Base-by-base conservation (phyloP, 2,797 vertebrate species). In the Eleutherodactylus coqui region DNA sequence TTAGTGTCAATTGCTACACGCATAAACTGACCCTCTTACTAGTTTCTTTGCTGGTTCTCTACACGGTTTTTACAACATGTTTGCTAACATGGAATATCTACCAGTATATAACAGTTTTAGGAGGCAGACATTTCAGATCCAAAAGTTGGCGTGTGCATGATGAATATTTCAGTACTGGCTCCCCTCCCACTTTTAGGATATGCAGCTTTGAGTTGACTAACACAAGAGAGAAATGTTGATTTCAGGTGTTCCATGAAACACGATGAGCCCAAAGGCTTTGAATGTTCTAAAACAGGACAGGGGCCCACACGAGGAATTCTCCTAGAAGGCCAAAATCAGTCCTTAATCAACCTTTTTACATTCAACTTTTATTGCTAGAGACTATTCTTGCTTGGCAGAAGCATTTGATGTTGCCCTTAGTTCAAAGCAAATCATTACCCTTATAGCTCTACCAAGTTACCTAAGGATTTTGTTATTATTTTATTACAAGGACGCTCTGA, bases 381-480 rank as follows among this genome's bases (percentile, higher is more conserved):
- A 45, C 24, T 16, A 5, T 14, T 43, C 24, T 27, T 73, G 21
- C 69, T 45, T 43, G 21, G 36, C 1, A 38, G 9, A 73, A 73
- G 19, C 29, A 73, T 11, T 43, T 73, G 64, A 38, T 45, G 69
- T 45, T 27, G 24, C 24, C 19, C 38, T 13, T 43, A 45, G 41
- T 27, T 73, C 69, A 73, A 73, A 45, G 41, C 4, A 43, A 51
- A 21, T 75, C 16, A 32, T 34, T 49, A 29, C 45, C 32, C 14
- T 5, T 75, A 45, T 9, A 76, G 47, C 47, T 51, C 17, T 76
- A 29, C 9, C 17, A 5, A 24, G 47, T 76, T 53, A 49, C 29
- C 32, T 34, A 27, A 53, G 47, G 75, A 76, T 76, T 51, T 76
- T 53, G 19, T 32, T 75, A 49, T 51, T 29, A 51, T 51, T 51